Conservation (phyloP, 2,888 invertebrate genomes). For the Aporophyla nigra region DNA sequence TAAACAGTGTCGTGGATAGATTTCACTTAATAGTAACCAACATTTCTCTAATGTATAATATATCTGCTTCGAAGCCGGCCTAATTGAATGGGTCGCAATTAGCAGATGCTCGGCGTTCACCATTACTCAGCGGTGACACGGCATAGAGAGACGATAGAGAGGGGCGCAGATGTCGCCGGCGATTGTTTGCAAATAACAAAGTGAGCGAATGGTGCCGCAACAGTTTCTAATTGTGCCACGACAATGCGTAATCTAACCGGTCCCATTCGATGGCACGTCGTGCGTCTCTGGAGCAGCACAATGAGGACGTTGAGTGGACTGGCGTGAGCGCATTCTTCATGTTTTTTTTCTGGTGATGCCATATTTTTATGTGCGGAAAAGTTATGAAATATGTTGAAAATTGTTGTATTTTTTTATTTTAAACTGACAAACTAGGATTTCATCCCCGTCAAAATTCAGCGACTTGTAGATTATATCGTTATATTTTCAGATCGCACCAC, state of each 20-base stretch:
- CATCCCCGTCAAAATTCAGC: not conserved
- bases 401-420: not conserved
- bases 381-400: not conserved
- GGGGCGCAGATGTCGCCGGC: slow-evolving; percentile 86
- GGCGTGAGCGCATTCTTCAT: slow-evolving; percentile 19
- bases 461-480: not conserved
- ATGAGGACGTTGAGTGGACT: slow-evolving; percentile 66
- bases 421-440: not conserved
- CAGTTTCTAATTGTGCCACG: slow-evolving; percentile 90
- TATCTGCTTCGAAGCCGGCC: slow-evolving; percentile 56
- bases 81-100: slow-evolving; percentile 81
- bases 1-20: slow-evolving; percentile 11
- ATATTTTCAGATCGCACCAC: not conserved
- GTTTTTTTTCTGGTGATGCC: slow-evolving; percentile 3
- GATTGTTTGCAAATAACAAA: slow-evolving; percentile 90
- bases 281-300: slow-evolving; percentile 73
- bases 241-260: slow-evolving; percentile 90
- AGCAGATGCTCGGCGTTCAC: slow-evolving; percentile 80
- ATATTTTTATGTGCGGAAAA: not conserved
- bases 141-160: slow-evolving; percentile 65
- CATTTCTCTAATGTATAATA: slow-evolving; percentile 51
- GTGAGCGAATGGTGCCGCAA: slow-evolving; percentile 83
- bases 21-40: slow-evolving; percentile 25
- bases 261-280: slow-evolving; percentile 86
- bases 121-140: slow-evolving; percentile 73